Base-by-base conservation (phyloP, 2,113 vertebrate species). In the Brachypteracias leptosomus region DNA sequence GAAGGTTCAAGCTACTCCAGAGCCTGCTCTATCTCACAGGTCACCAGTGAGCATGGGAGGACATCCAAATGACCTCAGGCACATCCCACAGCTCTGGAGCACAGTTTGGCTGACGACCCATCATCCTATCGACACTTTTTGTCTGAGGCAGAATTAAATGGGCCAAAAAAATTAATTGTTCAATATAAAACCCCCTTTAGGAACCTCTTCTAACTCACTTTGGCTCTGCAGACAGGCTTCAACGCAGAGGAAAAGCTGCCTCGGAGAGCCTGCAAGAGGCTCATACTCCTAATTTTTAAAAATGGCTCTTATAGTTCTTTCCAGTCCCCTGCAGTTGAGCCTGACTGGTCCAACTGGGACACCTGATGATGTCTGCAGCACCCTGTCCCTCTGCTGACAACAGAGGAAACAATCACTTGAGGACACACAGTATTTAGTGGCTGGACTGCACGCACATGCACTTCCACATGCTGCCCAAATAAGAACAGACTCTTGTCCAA, bases 301-400 rank as follows among this genome's bases (percentile, higher is more conserved):
- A 55, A 35, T 4, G 16, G 40, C 31, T 51, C 51, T 85, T 85
- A 22, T 26, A 87, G 81, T 24, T 89, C 76, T 95, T 84, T 90
- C 62, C 12, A 85, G 58, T 54, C 25, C 79, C 40, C 33, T 42
- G 11, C 33, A n/a, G 28, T 7, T 61, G 7, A 78, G 31, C 88
- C 72, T 7, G 51, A 55, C 3, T 0, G 21, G 76, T 86, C 66
- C 85, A 91, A 66, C 83, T 11, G 5, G 95, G 89, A 97, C 75
- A 91, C 85, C 51, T 55, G 4, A 36, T 91, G 74, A 77, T 66
- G 84, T 76, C 36, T 35, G 92, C 70, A 93, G 91, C 93, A 95
- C 95, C 90, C 85, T 93, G 94, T 82, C 38, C 1, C 89, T 84
- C 85, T 95, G 96, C 94, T 97, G 96, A 97, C 93, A 81, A 54